These are phyloP conservation scores for Pedetes capensis DNA, from an alignment of 2,113 vertebrate species.

Conservation along the genomic window DNA sequence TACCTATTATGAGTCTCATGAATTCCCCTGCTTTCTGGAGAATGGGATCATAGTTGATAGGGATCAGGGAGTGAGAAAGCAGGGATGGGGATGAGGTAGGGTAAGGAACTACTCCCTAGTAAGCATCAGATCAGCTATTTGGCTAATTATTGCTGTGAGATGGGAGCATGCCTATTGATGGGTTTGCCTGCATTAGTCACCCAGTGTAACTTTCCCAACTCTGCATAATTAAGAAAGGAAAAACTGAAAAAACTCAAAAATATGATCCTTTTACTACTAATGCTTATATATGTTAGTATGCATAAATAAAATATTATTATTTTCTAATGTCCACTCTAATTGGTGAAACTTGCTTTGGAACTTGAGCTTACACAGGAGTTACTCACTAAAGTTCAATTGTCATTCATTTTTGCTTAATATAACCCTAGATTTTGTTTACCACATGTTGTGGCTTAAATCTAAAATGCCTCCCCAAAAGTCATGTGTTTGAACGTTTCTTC, in stretches of 20 bases:
- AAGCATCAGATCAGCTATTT: background rate
- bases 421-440: background rate
- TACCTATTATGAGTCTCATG: background rate
- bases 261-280: background rate
- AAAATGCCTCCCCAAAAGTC: no score
- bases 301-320: constrained; percentile 21
- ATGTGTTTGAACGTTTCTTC: no score
- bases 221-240: background rate
- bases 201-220: background rate
- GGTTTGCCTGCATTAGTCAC: background rate
- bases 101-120: background rate
- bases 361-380: background rate
- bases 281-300: constrained; percentile 4
- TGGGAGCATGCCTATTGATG: background rate
- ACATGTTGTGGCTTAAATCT: no score
- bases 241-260: background rate
- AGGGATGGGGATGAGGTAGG: background rate
- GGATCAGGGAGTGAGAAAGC: background rate
- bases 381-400: background rate
- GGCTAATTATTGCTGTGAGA: background rate
- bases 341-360: no score
- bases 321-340: background rate
- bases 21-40: background rate
- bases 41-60: background rate
- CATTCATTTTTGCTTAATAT: background rate